Base-by-base conservation (phyloP, 2,797 vertebrate genomes). In the Pyrrhura leucotis region DNA sequence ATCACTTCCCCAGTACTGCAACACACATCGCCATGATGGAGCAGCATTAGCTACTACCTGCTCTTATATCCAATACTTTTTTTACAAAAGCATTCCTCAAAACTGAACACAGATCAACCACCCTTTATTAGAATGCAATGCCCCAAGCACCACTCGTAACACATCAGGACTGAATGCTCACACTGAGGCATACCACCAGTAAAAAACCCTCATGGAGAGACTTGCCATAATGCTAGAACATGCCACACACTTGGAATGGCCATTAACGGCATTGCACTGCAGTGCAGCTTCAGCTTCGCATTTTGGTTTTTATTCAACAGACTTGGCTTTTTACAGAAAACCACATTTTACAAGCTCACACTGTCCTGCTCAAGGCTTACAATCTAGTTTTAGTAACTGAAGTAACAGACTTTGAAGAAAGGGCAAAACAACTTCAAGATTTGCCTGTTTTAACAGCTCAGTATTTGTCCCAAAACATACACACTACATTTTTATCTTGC, bases 131-230 rank as follows among this genome's bases (percentile, higher is more conserved):
- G 17, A 71, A 6, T 2, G 9, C 47, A 29, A 2, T 2, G 15
- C 5, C 6, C 48, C 1, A 0, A 7, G 4, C 12, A 4, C 0
- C 1, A 1, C 8, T 19, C 18, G 2, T 1, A n/a, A 47, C 14
- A 17, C 0, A 0, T 0, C 39, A n/a, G 12, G 40, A 33, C 40
- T 29, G 7, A 15, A 67, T 8, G 1, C 12, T 19, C 12, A 4
- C 0, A 0, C 0, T 31, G 3, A 39, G 14, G 8, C 5, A 23
- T 1, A 3, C 9, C 10, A 14, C 1, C 0, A 23, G 4, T 3
- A 16, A 35, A 18, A 16, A 39, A 14, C 1, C 1, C 23, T n/a
- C 6, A 3, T 4, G 3, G 17, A 14, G 4, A 56, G 5, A 11
- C 6, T 2, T 0, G 4, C 14, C 9, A 4, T 2, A 0, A 47